Conservation (phyloP, 2,797 vertebrate species). For the Enteromius radiatus region DNA sequence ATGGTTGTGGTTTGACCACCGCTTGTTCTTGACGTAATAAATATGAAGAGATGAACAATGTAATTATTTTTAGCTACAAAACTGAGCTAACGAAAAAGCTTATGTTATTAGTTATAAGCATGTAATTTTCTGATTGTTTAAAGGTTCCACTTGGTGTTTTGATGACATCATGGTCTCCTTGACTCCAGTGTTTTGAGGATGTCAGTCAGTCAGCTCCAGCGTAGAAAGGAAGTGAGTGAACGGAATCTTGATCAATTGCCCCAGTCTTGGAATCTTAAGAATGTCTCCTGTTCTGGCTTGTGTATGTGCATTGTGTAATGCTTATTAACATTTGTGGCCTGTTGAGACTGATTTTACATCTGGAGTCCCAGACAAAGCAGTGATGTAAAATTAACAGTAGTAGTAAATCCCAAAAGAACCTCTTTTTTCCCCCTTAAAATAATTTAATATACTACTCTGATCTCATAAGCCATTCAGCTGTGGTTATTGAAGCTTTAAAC, state of each 20-base stretch:
- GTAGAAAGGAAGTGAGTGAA: slow-evolving; percentile 15
- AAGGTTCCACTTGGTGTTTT: slow-evolving; percentile 26
- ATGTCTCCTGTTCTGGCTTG: slow-evolving; percentile 42
- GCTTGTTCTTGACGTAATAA: slow-evolving; percentile 2
- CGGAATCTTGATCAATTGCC: slow-evolving; percentile 22
- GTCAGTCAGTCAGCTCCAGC: neutral
- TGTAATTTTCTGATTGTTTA: neutral
- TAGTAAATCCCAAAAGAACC: neutral
- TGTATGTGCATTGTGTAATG: no score
- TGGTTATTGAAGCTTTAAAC: neutral
- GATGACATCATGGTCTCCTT: slow-evolving; percentile 26
- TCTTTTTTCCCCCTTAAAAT: neutral
- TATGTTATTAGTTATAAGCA: neutral
- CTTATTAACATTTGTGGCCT: neutral
- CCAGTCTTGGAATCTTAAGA: slow-evolving; percentile 43
- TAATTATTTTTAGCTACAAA: neutral
- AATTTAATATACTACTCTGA: neutral
- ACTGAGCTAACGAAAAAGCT: neutral
- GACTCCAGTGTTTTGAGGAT: slow-evolving; percentile 28
- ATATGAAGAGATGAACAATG: slow-evolving; percentile 3
- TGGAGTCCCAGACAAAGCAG: neutral
- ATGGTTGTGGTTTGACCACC: slow-evolving; percentile 1
- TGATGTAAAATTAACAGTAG: neutral
- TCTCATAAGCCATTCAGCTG: neutral
- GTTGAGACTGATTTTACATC: neutral